Conservation (phyloP, 1,140 invertebrate species). For the Calephelis virginiensis region DNA sequence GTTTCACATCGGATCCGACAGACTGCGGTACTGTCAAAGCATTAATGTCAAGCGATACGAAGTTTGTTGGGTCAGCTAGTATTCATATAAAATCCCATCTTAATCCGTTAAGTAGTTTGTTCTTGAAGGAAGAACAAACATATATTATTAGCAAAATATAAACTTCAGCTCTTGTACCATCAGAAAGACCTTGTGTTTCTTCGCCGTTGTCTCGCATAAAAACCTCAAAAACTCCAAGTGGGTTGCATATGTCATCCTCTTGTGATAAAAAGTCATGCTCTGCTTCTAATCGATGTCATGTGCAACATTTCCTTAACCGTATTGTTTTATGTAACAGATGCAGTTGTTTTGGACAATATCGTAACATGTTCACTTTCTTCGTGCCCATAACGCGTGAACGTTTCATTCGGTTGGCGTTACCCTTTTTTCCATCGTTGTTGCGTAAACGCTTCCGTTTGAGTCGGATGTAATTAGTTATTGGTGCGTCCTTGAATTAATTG, state of each 20-base stretch:
- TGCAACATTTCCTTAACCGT: slow-evolving; percentile 11
- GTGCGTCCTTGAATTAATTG: slow-evolving; percentile 27
- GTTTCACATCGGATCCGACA: no score
- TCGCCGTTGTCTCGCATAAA: no score
- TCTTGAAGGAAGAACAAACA: no score
- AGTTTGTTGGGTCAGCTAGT: no score
- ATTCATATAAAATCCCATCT: no score
- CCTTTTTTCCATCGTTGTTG: slow-evolving; percentile 20
- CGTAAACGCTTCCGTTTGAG: slow-evolving; percentile 30
- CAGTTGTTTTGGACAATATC: slow-evolving; percentile 20
- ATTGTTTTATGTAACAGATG: slow-evolving; percentile 21
- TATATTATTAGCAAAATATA: no score
- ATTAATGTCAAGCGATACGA: no score
- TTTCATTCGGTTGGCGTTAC: slow-evolving; percentile 15
- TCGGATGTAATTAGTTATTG: slow-evolving; percentile 27
- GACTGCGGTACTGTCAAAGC: no score
- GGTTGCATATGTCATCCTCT: slow-evolving; percentile 3
- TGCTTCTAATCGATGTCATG: slow-evolving; percentile 2
- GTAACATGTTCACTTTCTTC: slow-evolving; percentile 30
- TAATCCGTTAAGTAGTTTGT: no score
- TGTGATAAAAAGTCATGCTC: not conserved
- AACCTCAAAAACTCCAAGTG: no score
- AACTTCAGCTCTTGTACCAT: no score
- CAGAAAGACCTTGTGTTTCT: no score
- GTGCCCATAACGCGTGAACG: slow-evolving; percentile 32